Evolutionary conservation across 2,888 invertebrate species (phyloP).

Genomic region (Sialis fuliginosa): DNA sequence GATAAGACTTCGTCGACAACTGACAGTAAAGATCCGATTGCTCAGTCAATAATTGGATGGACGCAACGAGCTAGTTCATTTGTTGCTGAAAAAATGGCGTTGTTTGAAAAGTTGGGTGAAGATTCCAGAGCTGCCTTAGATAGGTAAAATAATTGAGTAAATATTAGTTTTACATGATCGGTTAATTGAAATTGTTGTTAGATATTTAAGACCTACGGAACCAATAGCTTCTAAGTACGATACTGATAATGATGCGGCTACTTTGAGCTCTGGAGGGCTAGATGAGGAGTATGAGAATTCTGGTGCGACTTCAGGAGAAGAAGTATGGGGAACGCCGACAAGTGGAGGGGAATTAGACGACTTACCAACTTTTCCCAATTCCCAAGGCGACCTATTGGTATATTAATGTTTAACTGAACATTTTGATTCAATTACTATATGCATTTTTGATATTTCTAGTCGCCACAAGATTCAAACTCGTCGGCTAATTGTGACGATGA

Average conservation of each 20-base stretch:
- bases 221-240: constrained; percentile 1
- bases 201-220: constrained; percentile 36
- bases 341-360: constrained; percentile 71
- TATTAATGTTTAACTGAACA: constrained; percentile 14
- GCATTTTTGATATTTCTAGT: neutral
- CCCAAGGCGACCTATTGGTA: constrained; percentile 48
- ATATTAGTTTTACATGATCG: neutral
- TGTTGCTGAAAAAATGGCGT: constrained; percentile 65
- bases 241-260: constrained; percentile 11
- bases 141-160: constrained; percentile 17
- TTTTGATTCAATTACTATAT: neutral
- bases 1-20: constrained; percentile 1
- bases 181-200: constrained; percentile 8
- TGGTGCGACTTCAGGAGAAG: constrained; percentile 69
- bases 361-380: constrained; percentile 36
- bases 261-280: constrained; percentile 20
- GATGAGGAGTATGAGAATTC: constrained; percentile 63
- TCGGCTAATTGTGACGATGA: constrained; percentile 59
- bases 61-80: constrained; percentile 64
- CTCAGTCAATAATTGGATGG: constrained; percentile 36
- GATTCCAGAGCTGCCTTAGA: constrained; percentile 26
- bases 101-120: constrained; percentile 43
- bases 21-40: constrained; percentile 7
- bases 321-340: constrained; percentile 79
- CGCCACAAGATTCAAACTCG: constrained; percentile 18